phyloP scores from a whole-genome alignment of 2,888 invertebrate genomes.

The Zeuzera pyrina region DNA sequence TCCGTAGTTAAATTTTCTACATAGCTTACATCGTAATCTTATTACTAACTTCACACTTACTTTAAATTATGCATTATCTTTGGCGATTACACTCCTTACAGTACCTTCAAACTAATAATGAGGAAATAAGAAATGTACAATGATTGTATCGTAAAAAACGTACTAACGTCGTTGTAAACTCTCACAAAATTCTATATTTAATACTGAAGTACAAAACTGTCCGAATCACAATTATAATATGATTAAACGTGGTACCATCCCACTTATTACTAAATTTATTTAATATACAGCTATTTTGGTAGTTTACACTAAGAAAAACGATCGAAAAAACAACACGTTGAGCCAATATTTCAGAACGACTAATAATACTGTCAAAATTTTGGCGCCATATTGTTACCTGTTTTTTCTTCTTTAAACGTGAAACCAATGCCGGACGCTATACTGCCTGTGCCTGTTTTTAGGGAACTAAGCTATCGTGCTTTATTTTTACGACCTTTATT shows the following conservation, averaged over 20 bases:
- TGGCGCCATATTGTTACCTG: too few species aligned
- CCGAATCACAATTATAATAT: slow-evolving; percentile 16
- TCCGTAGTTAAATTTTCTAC: too few species aligned
- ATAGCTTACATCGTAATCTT: too few species aligned
- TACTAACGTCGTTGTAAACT: slow-evolving; percentile 66
- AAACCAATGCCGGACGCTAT: too few species aligned
- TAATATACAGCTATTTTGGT: slow-evolving; percentile 37
- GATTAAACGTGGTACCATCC: slow-evolving; percentile 53
- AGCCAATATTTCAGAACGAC: too few species aligned
- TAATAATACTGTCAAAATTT: too few species aligned
- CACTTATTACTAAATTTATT: slow-evolving; percentile 31
- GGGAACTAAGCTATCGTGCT: too few species aligned
- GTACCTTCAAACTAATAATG: slow-evolving; percentile 42
- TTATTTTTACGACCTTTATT: too few species aligned
- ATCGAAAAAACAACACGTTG: too few species aligned
- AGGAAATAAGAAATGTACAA: slow-evolving; percentile 8
- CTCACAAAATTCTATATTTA: slow-evolving; percentile 61
- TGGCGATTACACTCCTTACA: slow-evolving; percentile 68
- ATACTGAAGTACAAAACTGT: slow-evolving; percentile 59
- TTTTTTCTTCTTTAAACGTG: too few species aligned
- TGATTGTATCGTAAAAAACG: slow-evolving; percentile 33
- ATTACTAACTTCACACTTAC: slow-evolving; percentile 34
- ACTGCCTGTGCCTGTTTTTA: too few species aligned
- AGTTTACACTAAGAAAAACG: too few species aligned
- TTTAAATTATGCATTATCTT: slow-evolving; percentile 69